A percentile compares a stretch with the other conserved stretches of the same genome.
phyloP scores from a whole-genome alignment of 2,797 vertebrate genomes.

The Brachyrhaphis roseni region DNA sequence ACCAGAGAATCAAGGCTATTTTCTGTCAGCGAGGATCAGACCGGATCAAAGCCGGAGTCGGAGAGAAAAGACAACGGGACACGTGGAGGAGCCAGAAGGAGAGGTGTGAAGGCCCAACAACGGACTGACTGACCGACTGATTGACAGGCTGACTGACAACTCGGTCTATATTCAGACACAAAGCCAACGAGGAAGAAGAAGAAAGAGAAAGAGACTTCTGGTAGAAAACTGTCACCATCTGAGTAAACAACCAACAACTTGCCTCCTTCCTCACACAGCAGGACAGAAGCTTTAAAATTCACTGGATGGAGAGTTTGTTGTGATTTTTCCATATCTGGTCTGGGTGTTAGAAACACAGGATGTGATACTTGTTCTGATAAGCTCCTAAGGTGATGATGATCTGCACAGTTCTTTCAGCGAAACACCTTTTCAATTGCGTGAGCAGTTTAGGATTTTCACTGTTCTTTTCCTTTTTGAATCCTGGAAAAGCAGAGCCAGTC shows the following conservation, averaged over 20 bases:
- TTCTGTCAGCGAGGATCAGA: conserved; percentile 36
- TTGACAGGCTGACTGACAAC: conserved; percentile 30
- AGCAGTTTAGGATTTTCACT: neutral
- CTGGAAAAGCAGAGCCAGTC: neutral
- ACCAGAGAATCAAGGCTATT: conserved; percentile 15
- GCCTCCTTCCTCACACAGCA: conserved; percentile 68
- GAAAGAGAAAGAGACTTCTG: conserved; percentile 27
- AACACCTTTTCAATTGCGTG: neutral
- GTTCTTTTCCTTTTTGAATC: neutral
- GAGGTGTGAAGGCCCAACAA: conserved; percentile 46
- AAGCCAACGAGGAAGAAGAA: conserved; percentile 31
- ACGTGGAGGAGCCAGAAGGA: conserved; percentile 59
- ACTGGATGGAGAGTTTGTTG: conserved; percentile 9
- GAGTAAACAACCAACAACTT: conserved; percentile 76
- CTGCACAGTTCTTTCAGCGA: neutral
- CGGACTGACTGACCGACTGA: conserved; percentile 28
- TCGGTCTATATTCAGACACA: conserved; percentile 26
- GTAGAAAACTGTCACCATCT: conserved; percentile 72
- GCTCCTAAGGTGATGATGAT: neutral
- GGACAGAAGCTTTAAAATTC: conserved; percentile 65
- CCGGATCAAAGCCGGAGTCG: conserved; percentile 46
- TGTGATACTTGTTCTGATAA: neutral
- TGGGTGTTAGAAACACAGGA: neutral
- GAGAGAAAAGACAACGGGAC: conserved; percentile 23
- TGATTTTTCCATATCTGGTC: neutral